A percentile compares a stretch with the other conserved stretches of the same genome.
Evolutionary conservation across 2,888 invertebrate genomes (phyloP).

Genomic region (Argyresthia goedartella): DNA sequence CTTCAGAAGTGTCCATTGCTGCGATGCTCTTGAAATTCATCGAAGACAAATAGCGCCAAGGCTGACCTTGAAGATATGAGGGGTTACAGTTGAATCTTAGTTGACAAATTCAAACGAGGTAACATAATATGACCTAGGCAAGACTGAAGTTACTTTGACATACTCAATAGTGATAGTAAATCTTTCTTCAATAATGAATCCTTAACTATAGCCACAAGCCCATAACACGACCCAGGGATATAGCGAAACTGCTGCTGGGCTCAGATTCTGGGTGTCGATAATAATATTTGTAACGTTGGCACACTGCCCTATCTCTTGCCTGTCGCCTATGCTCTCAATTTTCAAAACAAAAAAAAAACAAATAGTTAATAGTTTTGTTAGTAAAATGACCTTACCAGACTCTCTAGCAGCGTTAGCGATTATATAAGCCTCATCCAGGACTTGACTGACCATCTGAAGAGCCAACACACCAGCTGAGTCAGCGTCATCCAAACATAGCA

Average conservation of each 20-base stretch:
- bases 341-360: background rate
- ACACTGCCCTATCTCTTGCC: background rate
- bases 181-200: background rate
- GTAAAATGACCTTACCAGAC: conserved; percentile 26
- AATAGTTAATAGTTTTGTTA: background rate
- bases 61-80: conserved; percentile 23
- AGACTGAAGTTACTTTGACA: too few species aligned
- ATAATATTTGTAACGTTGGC: too few species aligned
- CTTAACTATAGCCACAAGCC: background rate
- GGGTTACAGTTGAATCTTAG: background rate
- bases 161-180: background rate
- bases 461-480: conserved; percentile 32
- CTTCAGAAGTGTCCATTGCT: conserved; percentile 15
- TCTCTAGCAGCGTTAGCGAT: conserved; percentile 41
- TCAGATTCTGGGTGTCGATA: too few species aligned
- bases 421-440: conserved; percentile 49
- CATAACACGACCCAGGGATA: too few species aligned
- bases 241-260: too few species aligned
- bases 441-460: conserved; percentile 44
- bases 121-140: too few species aligned
- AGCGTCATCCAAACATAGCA: conserved; percentile 3
- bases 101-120: background rate
- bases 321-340: background rate
- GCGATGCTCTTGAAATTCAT: conserved; percentile 12
- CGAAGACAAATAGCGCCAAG: conserved; percentile 33